Conservation (phyloP, 2,888 invertebrate species). For the Noctua janthina region DNA sequence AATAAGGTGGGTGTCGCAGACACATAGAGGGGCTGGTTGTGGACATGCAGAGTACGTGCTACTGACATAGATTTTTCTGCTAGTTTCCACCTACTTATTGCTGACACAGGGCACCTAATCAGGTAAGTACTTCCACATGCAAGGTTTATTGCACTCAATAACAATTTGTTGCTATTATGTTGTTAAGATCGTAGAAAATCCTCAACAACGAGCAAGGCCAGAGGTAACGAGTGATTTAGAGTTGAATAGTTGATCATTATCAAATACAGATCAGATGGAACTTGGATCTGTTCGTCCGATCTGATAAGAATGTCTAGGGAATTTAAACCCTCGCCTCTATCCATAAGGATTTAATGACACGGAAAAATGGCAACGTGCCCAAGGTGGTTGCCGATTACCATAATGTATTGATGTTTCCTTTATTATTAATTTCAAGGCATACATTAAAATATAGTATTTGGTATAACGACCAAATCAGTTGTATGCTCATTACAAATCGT, state of each 20-base stretch:
- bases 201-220: conserved; percentile 44
- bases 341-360: not conserved
- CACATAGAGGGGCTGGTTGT: not conserved
- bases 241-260: conserved; percentile 20
- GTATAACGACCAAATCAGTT: not conserved
- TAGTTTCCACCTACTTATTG: conserved; percentile 2
- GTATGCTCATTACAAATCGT: conserved; percentile 3
- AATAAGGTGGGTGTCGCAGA: not conserved
- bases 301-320: not conserved
- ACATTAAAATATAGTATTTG: not conserved
- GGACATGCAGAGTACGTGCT: not conserved
- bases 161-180: conserved; percentile 48
- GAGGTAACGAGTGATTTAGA: conserved; percentile 29
- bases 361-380: not conserved
- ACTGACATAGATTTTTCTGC: not conserved
- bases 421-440: not conserved
- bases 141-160: conserved; percentile 41
- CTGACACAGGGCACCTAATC: conserved; percentile 33
- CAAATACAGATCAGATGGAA: conserved; percentile 19
- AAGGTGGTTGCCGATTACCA: not conserved
- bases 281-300: not conserved
- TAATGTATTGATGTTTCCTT: not conserved
- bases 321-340: not conserved
- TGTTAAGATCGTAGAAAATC: conserved; percentile 50
- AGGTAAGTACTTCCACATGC: conserved; percentile 22